Evolutionary conservation across 1,140 invertebrate species (phyloP).

Genomic region (Periplaneta americana): DNA sequence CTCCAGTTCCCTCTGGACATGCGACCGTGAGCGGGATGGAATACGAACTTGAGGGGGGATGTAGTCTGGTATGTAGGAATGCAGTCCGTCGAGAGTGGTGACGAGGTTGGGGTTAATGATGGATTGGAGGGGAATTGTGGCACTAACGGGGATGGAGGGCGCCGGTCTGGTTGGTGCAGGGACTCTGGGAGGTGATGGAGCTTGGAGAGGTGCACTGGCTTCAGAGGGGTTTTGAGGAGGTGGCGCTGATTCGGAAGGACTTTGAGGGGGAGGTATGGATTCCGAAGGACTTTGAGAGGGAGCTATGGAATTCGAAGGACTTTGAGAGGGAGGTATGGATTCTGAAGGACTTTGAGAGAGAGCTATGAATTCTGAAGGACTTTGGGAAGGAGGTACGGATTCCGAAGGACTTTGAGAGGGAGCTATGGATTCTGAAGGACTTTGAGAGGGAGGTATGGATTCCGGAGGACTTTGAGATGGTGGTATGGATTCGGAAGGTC

Average conservation of each 20-base stretch:
- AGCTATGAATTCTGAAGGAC: not conserved
- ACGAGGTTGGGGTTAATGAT: not conserved
- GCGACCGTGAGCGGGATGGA: conserved; percentile 25
- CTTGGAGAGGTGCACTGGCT: too few species aligned
- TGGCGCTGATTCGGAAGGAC: not conserved
- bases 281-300: not conserved
- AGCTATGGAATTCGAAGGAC: not conserved
- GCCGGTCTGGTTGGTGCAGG: not conserved
- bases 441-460: not conserved
- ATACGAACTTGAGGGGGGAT: conserved; percentile 22
- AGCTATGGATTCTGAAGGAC: not conserved
- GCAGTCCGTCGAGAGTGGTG: not conserved
- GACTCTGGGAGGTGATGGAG: not conserved
- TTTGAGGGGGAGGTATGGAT: not conserved
- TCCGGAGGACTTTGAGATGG: not conserved
- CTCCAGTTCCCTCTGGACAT: conserved; percentile 12
- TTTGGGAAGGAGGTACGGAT: not conserved
- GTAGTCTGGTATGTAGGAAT: conserved; percentile 4
- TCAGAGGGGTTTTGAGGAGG: not conserved
- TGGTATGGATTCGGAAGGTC: too few species aligned
- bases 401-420: not conserved
- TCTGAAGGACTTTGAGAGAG: not conserved
- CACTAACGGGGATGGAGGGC: not conserved
- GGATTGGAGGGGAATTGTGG: not conserved
- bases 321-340: not conserved